A percentile compares a stretch with the other conserved stretches of the same genome.
Conservation (phyloP, 2,113 vertebrate genomes). For the Sturnus vulgaris region DNA sequence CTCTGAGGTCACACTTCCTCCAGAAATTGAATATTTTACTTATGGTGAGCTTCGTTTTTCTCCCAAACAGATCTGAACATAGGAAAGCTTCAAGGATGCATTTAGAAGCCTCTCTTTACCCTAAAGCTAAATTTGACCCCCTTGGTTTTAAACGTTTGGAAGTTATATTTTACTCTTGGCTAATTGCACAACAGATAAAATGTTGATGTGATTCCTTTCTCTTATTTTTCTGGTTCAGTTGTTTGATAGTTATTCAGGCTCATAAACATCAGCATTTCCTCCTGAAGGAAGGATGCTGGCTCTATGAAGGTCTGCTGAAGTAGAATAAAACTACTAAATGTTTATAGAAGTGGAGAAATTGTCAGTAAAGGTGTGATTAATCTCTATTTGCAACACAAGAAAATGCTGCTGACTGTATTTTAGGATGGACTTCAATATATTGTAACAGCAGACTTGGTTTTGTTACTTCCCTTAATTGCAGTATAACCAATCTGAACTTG, state of each 20-base stretch:
- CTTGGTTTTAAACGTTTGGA: not conserved
- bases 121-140: not conserved
- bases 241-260: not conserved
- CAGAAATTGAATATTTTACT: conserved; percentile 87
- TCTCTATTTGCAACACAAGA: not conserved
- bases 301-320: not conserved
- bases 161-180: not conserved
- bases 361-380: not conserved
- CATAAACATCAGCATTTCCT: not conserved
- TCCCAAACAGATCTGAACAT: not conserved
- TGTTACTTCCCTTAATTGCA: not conserved
- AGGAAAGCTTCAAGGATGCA: not conserved
- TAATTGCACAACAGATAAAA: not conserved
- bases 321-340: not conserved
- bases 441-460: not conserved
- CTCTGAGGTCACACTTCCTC: conserved; percentile 81
- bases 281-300: not conserved
- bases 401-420: not conserved
- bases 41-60: conserved; percentile 73
- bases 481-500: not conserved
- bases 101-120: not conserved
- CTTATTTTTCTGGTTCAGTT: not conserved
- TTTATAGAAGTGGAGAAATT: not conserved
- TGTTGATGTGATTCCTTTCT: not conserved
- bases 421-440: not conserved